A percentile compares a stretch with the other conserved stretches of the same genome.
These are phyloP conservation scores for Lycaon pictus DNA, from an alignment of 2,113 vertebrate species.

Conservation along the genomic window DNA sequence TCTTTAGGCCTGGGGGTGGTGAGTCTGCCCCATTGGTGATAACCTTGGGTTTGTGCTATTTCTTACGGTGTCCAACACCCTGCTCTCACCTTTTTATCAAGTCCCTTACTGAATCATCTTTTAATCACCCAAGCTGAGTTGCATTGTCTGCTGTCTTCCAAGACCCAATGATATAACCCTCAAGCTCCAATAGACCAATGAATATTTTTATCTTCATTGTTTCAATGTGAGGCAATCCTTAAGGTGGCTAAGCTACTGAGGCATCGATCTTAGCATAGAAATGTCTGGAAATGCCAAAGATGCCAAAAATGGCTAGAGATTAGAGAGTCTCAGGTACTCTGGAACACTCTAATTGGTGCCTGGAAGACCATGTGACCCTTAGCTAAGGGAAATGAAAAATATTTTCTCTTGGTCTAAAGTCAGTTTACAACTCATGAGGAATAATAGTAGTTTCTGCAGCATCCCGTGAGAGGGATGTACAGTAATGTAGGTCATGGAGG, in stretches of 20 bases:
- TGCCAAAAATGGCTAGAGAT: background rate
- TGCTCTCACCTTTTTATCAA: background rate
- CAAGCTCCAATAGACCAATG: background rate
- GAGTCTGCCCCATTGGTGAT: background rate
- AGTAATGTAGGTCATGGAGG: background rate
- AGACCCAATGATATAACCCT: background rate
- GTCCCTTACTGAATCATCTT: background rate
- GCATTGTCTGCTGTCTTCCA: background rate
- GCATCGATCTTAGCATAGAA: background rate
- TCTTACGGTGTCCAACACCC: background rate
- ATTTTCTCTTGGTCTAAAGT: background rate
- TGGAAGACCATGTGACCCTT: background rate
- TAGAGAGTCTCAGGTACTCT: background rate
- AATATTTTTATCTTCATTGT: background rate
- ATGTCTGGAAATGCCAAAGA: background rate
- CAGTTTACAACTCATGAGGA: background rate
- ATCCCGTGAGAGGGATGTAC: background rate
- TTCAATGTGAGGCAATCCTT: background rate
- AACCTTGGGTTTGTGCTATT: background rate
- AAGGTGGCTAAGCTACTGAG: background rate
- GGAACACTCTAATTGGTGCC: background rate
- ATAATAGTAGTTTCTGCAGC: background rate
- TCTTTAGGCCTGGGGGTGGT: background rate
- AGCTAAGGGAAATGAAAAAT: background rate
- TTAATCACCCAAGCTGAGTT: background rate